phyloP scores from a whole-genome alignment of 2,113 vertebrate species.

The Sylvilagus bachmani region DNA sequence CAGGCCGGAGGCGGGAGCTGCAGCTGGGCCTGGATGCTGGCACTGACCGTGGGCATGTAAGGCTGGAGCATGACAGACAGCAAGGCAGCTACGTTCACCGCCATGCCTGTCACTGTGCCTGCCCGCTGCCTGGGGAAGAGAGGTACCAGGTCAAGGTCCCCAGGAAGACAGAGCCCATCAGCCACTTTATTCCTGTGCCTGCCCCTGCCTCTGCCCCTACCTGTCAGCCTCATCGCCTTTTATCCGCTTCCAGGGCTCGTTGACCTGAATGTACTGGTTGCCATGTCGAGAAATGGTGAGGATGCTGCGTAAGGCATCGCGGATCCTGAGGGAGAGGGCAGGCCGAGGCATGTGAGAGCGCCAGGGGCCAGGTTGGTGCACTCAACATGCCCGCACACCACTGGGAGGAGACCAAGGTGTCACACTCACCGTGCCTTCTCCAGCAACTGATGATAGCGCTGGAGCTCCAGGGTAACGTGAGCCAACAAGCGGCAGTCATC shows the following conservation, averaged over 20 bases:
- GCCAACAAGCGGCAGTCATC: conserved; percentile 95
- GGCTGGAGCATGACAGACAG: conserved; percentile 93
- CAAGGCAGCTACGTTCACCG: conserved; percentile 93
- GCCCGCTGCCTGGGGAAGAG: conserved; percentile 90
- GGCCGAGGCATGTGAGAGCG: not conserved
- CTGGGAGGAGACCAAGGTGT: not conserved
- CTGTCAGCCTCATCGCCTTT: conserved; percentile 93
- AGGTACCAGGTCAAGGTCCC: not conserved
- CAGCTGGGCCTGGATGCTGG: conserved; percentile 93
- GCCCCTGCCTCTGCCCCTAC: conserved; percentile 84
- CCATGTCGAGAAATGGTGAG: conserved; percentile 96
- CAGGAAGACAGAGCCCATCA: not conserved
- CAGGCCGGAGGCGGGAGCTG: conserved; percentile 85
- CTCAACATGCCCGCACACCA: not conserved
- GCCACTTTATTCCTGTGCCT: not conserved
- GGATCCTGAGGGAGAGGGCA: conserved; percentile 88
- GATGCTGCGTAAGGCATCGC: conserved; percentile 95
- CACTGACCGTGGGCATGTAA: conserved; percentile 94
- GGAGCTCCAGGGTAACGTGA: conserved; percentile 92
- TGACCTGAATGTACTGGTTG: conserved; percentile 98
- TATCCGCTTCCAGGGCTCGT: conserved; percentile 97
- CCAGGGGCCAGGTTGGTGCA: not conserved
- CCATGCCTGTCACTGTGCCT: conserved; percentile 94
- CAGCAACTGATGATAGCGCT: conserved; percentile 94
- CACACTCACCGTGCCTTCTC: conserved; percentile 94